Conservation (phyloP, 2,113 vertebrate species). For the Vireo altiloquus region DNA sequence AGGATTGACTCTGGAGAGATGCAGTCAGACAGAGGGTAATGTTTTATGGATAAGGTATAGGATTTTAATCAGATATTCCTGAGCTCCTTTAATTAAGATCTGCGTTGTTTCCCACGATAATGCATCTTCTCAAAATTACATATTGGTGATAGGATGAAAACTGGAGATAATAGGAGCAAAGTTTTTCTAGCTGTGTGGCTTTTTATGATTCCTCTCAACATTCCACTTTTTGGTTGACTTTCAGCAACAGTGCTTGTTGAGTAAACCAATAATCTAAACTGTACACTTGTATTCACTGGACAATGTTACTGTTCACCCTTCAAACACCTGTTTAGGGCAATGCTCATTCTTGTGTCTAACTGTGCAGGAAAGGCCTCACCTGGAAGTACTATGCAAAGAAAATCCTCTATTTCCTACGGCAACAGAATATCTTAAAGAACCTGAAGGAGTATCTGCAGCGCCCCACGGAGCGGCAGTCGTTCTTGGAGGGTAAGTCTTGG, state of each 20-base stretch:
- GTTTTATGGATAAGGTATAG: not conserved
- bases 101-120: not conserved
- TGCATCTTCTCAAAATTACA: not conserved
- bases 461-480: constrained; percentile 81
- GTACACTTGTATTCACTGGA: not conserved
- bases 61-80: not conserved
- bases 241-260: not conserved
- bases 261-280: not conserved
- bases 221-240: not conserved
- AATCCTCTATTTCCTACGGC: constrained; percentile 95
- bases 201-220: not conserved
- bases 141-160: not conserved
- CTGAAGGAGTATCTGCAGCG: constrained; percentile 89
- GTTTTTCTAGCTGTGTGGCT: not conserved
- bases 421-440: constrained; percentile 90
- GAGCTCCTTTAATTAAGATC: not conserved
- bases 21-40: not conserved
- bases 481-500: constrained; percentile 84
- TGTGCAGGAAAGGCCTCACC: constrained; percentile 88
- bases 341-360: not conserved
- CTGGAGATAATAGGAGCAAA: not conserved
- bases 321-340: not conserved
- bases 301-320: not conserved
- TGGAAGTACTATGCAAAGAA: constrained; percentile 98
- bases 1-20: not conserved